phyloP scores from a whole-genome alignment of 2,797 vertebrate genomes.

The Zalophus californianus region DNA sequence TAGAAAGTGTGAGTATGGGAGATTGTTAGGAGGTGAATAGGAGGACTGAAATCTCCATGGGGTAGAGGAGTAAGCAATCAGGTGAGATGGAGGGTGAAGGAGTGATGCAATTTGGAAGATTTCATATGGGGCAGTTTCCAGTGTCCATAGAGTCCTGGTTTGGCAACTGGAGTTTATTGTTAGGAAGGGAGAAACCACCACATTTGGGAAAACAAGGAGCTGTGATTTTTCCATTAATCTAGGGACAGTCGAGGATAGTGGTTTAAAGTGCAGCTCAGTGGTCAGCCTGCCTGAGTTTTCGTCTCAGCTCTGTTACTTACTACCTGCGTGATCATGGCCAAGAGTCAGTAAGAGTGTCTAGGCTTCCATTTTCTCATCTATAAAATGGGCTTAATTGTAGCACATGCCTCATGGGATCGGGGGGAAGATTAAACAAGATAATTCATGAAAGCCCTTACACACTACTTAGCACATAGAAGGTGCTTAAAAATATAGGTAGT shows the following conservation, averaged over 20 bases:
- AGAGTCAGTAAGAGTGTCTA: neutral
- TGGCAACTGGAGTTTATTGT: neutral
- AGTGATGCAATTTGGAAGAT: neutral
- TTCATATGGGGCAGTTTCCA: neutral
- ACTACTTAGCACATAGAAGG: neutral
- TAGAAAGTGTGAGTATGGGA: neutral
- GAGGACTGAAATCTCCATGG: neutral
- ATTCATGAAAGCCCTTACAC: neutral
- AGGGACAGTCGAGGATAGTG: neutral
- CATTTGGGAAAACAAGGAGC: neutral
- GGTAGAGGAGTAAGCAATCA: neutral
- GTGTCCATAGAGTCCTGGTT: neutral
- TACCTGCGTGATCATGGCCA: neutral
- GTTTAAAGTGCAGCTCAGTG: neutral
- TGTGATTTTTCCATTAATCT: neutral
- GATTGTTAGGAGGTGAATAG: neutral
- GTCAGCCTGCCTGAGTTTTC: neutral
- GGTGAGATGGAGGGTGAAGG: neutral
- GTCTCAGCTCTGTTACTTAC: neutral
- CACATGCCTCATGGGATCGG: too few species aligned
- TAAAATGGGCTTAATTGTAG: neutral
- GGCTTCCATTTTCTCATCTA: neutral
- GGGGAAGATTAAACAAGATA: neutral
- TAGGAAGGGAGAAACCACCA: neutral
- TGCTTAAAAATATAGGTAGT: neutral